Evolutionary conservation across 2,797 vertebrate species (phyloP).

Genomic region (Halcyon chelicuti): DNA sequence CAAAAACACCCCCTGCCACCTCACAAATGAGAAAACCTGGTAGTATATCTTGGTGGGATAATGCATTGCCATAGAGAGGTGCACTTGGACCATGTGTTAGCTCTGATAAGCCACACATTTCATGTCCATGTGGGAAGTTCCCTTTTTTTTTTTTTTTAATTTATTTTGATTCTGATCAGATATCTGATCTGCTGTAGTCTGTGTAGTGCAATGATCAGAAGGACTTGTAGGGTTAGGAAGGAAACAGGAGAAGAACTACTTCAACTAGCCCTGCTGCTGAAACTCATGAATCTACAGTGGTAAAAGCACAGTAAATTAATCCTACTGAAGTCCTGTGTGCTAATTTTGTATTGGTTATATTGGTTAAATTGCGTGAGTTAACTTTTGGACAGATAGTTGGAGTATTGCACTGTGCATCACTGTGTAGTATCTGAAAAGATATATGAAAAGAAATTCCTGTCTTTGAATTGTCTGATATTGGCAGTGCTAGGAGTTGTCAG

Average conservation of each 20-base stretch:
- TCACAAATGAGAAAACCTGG: background rate
- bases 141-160: background rate
- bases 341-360: background rate
- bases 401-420: background rate
- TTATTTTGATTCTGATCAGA: background rate
- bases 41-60: background rate
- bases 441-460: background rate
- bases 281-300: background rate
- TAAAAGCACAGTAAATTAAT: background rate
- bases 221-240: background rate
- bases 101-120: background rate
- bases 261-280: background rate
- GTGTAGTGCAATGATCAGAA: background rate
- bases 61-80: background rate
- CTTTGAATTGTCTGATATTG: background rate
- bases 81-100: background rate
- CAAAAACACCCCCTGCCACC: background rate
- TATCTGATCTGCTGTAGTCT: background rate
- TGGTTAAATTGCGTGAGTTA: background rate
- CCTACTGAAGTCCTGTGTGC: background rate
- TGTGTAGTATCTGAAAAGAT: background rate
- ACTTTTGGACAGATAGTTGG: background rate
- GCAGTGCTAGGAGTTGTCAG: background rate
- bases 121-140: background rate
- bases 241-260: background rate